Evolutionary conservation across 2,113 vertebrate species (phyloP).

Genomic region (Oreocharis arfaki): DNA sequence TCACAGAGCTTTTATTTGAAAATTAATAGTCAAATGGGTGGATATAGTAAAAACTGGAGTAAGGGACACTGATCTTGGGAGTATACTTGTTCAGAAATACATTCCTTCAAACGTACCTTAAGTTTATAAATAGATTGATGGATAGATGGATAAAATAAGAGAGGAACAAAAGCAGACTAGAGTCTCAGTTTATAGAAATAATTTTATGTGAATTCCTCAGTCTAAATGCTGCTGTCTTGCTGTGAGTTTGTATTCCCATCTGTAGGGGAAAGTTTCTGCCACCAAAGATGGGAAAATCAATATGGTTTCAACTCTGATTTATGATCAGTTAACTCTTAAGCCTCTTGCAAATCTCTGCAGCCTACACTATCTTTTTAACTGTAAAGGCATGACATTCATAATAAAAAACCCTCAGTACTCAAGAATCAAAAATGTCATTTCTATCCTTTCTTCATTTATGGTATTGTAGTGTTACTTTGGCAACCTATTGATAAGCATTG

Average conservation of each 20-base stretch:
- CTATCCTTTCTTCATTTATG: not conserved
- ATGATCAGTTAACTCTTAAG: conserved; percentile 23
- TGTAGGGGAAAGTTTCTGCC: not conserved
- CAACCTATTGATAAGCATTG: not conserved
- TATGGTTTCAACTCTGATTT: conserved; percentile 33
- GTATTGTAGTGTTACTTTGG: conserved; percentile 9
- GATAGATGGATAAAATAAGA: not conserved
- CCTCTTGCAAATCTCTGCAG: conserved; percentile 18
- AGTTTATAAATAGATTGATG: not conserved
- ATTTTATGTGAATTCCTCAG: not conserved
- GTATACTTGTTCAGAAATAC: not conserved
- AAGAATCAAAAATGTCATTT: conserved; percentile 31
- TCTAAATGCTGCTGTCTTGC: not conserved
- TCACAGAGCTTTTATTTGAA: not conserved
- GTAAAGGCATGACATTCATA: not conserved
- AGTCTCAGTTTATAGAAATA: not conserved
- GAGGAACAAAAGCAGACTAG: not conserved
- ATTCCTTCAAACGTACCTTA: not conserved
- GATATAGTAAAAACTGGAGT: not conserved
- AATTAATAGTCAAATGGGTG: not conserved
- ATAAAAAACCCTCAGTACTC: not conserved
- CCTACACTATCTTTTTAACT: not conserved
- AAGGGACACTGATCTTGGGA: not conserved
- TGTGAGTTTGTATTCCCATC: not conserved
- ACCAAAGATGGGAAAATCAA: conserved; percentile 27